Base-by-base conservation (phyloP, 1,140 invertebrate genomes). In the Aphaenogaster ashmeadi region DNA sequence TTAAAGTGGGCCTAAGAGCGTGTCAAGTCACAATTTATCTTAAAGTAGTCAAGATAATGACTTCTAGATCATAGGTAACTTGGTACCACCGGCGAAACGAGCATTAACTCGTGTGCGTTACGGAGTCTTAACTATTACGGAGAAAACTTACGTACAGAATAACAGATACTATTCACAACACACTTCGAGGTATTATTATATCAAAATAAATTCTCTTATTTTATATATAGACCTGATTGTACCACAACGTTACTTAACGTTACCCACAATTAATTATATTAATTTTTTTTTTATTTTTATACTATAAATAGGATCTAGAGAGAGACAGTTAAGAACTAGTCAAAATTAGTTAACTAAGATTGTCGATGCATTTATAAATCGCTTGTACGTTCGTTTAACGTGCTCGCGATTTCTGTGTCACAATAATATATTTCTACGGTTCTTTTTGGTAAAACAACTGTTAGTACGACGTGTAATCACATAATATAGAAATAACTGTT, bases 51-150 rank as follows among this genome's bases (percentile, higher is more conserved):
- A 74, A 60, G 3, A 18, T 58, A 80, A 52, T 64, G 44, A 84
- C 78, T 84, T 81, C 88, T 58, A 88, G 2, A 64, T 89, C 60
- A 69, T 90, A 91, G 94, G 94, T 94, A 94, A 94, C 94, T 94
- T 84, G 89, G 92, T 91, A 94, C 94, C 94, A 94, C 94, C 94
- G 64, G 89, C 90, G 87, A 58, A 80, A 91, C 67, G 83, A 71
- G 56, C 36, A 66, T 89, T 90, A 80, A 33, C 7, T 56, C 27
- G 18, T 72, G 54, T 41, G 0, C 21, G 15, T 52, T 83, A 83
- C 27, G 33, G 15, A 56, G 15, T 44, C 47, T 27, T 81, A 69
- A 52, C 8, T 56, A 21, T 71, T 72, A 80, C 21, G 33, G 21
- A 15, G 11, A 44, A 44, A 69, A 18, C 36, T 56, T 71, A 81